phyloP scores from a whole-genome alignment of 2,797 vertebrate genomes.

The Sebastiscus albofasciatus region DNA sequence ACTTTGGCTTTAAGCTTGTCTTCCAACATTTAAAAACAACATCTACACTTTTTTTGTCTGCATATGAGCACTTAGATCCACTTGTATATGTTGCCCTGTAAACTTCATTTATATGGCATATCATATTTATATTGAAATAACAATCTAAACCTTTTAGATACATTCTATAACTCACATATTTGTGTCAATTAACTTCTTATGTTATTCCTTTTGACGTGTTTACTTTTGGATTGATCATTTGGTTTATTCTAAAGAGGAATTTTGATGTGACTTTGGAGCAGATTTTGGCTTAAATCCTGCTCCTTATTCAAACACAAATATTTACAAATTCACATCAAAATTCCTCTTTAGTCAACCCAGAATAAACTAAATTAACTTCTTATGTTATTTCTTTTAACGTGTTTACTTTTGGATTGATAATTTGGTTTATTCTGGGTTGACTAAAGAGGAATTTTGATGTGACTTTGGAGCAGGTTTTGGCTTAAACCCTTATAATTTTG shows the following conservation, averaged over 20 bases:
- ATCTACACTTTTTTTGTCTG: background rate
- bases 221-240: background rate
- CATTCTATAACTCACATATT: background rate
- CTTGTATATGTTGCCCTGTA: background rate
- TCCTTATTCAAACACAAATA: slow-evolving; percentile 12
- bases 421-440: slow-evolving; percentile 2
- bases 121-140: background rate
- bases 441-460: slow-evolving; percentile 3
- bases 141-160: background rate
- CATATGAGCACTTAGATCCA: background rate
- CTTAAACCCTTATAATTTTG: background rate
- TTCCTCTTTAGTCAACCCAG: too few relatives aligned
- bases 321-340: too few relatives aligned
- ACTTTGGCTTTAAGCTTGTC: slow-evolving; percentile 85
- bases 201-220: background rate
- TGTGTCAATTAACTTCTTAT: background rate
- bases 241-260: slow-evolving; percentile 1
- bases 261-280: slow-evolving; percentile 23
- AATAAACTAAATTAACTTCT: background rate
- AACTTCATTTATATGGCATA: slow-evolving; percentile 3
- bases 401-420: background rate
- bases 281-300: slow-evolving; percentile 4
- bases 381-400: background rate
- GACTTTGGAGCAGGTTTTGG: slow-evolving; percentile 6
- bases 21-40: slow-evolving; percentile 30